Evolutionary conservation across 2,888 invertebrate species (phyloP).

Genomic region (Pristionchus maxplancki): DNA sequence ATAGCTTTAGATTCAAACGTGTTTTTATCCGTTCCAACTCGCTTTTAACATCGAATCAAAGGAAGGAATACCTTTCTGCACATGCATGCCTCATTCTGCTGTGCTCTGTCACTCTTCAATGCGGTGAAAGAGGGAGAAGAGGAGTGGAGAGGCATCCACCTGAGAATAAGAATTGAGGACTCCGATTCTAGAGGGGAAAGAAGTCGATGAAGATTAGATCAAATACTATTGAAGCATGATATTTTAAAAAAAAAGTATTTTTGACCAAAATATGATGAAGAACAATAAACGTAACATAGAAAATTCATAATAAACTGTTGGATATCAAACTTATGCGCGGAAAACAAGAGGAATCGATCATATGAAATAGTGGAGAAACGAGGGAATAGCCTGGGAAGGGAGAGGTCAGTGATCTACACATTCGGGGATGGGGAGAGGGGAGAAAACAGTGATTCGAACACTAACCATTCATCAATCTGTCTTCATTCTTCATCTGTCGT

Average conservation of each 20-base stretch:
- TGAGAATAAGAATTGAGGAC: neutral
- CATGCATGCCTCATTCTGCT: neutral
- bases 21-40: too few species aligned
- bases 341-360: neutral
- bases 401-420: neutral
- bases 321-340: neutral
- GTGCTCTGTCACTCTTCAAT: neutral
- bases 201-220: neutral
- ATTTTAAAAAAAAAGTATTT: too few species aligned
- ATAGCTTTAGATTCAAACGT: too few species aligned
- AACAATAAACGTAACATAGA: too few species aligned
- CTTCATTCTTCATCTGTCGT: too few species aligned
- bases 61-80: slow-evolving; percentile 20
- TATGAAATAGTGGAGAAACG: neutral
- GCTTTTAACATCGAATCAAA: too few species aligned
- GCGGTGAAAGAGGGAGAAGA: neutral
- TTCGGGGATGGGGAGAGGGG: neutral
- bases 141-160: neutral
- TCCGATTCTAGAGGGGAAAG: neutral
- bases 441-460: neutral
- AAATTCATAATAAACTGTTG: neutral
- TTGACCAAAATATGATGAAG: too few species aligned
- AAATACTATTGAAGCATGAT: neutral
- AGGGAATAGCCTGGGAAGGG: neutral
- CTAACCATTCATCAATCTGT: neutral